Evolutionary conservation across 2,797 vertebrate genomes (phyloP), one percentile per base, ranked within the genome.

Genomic region (Scarus forsteni): DNA sequence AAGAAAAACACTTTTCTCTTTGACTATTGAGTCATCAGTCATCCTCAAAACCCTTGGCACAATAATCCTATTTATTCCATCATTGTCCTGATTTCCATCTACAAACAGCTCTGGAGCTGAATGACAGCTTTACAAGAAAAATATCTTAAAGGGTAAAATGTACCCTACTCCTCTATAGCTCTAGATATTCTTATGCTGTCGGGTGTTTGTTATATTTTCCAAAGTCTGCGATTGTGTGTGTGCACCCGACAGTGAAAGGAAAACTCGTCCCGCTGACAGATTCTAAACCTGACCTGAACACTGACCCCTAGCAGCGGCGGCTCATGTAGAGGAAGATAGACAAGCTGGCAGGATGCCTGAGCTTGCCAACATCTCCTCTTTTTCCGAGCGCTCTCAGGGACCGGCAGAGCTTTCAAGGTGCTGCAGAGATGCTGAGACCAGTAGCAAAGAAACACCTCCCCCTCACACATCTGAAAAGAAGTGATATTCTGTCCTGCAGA

Each of bases 241-340:
- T 66, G 79, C 76, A 83, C 38, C 72, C 75, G 38, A 75, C 74
- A 77, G 87, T 84, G 82, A 84, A 84, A 84, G 63, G 61, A 82
- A 85, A 84, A 83, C 70, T 73, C 66, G 83, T 77, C 79, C 75
- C 27, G 49, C 85, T 89, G 89, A 90, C 79, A 80, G 78, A 90
- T 83, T 87, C 81, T 80, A 66, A 87, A 71, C 66, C 80, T 90
- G 91, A 90, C 92, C 92, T 86, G 77, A 86, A 79, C 67, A 9
- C 48, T 90, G 88, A 92, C 89, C 88, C 84, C 63, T 34, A 86
- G 82, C 87, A 86, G 85, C 80, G 84, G 85, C 77, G 74, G 77
- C 67, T 75, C 79, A 72, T 88, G 89, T 85, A 87, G 66, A 85
- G 80, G 69, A 80, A 89, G 91, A 92, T 64, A 80, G 91, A 92